These are phyloP conservation scores for Crossoptilon crossoptilon DNA, from an alignment of 2,797 vertebrate genomes.

Conservation along the genomic window DNA sequence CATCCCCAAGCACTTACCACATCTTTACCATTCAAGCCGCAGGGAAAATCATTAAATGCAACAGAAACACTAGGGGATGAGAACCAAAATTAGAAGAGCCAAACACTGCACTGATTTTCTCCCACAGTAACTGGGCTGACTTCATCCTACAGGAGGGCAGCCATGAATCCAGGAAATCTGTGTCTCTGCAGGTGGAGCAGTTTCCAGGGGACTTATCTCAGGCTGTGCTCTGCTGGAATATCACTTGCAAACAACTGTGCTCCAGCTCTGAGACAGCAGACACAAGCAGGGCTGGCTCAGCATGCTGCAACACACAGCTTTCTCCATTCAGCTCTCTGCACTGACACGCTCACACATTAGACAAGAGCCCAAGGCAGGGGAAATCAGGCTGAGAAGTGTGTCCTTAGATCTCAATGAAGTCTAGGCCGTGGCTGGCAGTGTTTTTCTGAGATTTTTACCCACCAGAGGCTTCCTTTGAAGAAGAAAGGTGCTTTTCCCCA, in stretches of 20 bases:
- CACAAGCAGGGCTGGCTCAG: background rate
- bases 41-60: conserved; percentile 46
- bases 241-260: background rate
- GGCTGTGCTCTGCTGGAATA: background rate
- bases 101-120: background rate
- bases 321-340: background rate
- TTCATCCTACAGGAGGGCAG: conserved; percentile 25
- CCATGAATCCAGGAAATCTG: background rate
- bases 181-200: background rate
- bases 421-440: background rate
- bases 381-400: background rate
- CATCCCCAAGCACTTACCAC: background rate
- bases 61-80: conserved; percentile 1
- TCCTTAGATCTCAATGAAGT: background rate
- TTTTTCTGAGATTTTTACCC: background rate
- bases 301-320: fast-evolving
- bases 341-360: fast-evolving
- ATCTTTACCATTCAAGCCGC: conserved; percentile 58
- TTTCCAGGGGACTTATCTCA: background rate
- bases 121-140: background rate
- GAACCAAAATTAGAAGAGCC: conserved; percentile 9
- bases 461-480: background rate
- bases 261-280: conserved; percentile 5
- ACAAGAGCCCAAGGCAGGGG: background rate
- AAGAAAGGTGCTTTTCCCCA: background rate